Evolutionary conservation across 2,113 vertebrate species (phyloP), one percentile per base, ranked within the genome.

Genomic region (Athene noctua): DNA sequence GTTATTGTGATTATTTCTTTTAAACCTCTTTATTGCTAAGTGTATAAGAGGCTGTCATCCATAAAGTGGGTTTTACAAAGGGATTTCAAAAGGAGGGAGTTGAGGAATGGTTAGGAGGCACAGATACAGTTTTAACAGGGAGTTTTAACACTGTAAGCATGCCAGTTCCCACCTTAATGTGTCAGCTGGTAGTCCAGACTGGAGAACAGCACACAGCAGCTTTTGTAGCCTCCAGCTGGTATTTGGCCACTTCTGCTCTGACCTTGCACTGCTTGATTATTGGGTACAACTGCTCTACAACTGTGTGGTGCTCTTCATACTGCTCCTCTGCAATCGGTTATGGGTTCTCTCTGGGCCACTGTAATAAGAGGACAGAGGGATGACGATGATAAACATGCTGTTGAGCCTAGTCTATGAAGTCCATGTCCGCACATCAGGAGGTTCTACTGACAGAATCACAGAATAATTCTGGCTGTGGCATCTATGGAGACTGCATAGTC

Each of bases 1-100:
- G 84, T 91, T 95, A 90, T 90, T 97, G 95, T 97, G 96, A 92
- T 95, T 96, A 91, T 95, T 95, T 96, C 93, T 70, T 87, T 94
- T 88, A 92, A 97, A 97, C 55, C 91, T 97, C 93, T 96, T 95
- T 92, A 94, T 96, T 91, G 51, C 79, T 80, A 85, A 88, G 75
- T 73, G 47, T 82, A 1, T 91, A 80, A 96, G 78, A 93, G 59
- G 78, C 87, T 96, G 93, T 96, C 95, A 96, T 88, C 90, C 87
- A 67, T 77, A 79, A 91, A 94, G 91, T 59, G 42, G 70, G 58
- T 85, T 94, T 92, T 95, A 93, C 70, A 89, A 90, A 95, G 58
- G 62, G 89, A 92, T 96, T 95, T 96, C 30, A 73, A 80, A 78
- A 38, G 18, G 54, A 80, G 11, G 68, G 65, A 23, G 3, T 15